Base-by-base conservation (phyloP, 2,797 vertebrate species). In the Mastacembelus armatus region DNA sequence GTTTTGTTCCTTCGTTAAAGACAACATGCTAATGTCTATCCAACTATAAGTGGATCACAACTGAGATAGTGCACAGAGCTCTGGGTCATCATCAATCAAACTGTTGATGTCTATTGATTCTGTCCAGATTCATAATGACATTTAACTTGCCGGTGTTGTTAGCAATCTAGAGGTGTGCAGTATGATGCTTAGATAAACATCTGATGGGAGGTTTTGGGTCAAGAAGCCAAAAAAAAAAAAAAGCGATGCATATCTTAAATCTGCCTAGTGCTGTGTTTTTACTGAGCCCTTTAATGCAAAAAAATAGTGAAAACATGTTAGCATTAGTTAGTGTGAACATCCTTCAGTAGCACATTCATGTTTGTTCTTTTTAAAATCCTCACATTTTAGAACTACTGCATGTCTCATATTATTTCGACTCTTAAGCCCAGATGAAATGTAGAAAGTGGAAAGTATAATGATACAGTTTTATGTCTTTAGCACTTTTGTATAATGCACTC, bases 41-140 rank as follows among this genome's bases (percentile, higher is more conserved):
- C 56, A 43, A 33, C 65, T 78, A 73, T 82, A 88, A 86, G 79
- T 82, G 73, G 74, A 84, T 82, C 75, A n/a, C 56, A 38, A 57
- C 55, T 14, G 39, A 47, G 76, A 57, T 11, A 49, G 58, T 21
- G 63, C 58, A 7, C 10, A 0, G 66, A 21, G 84, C 69, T 74
- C 36, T 10, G 78, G 57, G 72, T 74, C 71, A 19, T 87, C 73
- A 89, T 91, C 85, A 84, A 89, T 91, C 89, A 89, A 21, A 21
- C 19, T n/a, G 27, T 16, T 59, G 86, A 84, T 70, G 80, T 60
- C 42, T 85, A 87, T 88, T 71, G 85, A 90, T 88, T 71, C 78
- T 64, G 68, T 84, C 78, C 60, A 7, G 48, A 58, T 69, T 70
- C 72, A 60, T 78, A 61, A 57, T 76, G 85, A 72, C 74, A 57